phyloP scores from a whole-genome alignment of 2,113 vertebrate species.

The Calidris pygmaea region DNA sequence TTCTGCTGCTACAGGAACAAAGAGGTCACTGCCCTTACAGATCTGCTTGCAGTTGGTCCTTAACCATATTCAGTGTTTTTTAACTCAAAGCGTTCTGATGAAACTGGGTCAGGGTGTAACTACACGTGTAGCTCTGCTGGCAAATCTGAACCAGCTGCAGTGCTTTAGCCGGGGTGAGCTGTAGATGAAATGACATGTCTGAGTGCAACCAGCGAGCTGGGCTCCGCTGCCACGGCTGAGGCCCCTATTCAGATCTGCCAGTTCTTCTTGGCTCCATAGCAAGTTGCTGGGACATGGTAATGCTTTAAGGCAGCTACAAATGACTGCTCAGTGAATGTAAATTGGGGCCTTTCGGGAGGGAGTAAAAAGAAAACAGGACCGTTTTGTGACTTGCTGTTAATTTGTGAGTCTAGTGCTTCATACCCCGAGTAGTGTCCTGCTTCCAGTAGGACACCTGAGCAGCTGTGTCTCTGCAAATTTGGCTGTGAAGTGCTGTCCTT shows the following conservation, averaged over 20 bases:
- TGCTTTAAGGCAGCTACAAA: conserved; percentile 42
- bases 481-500: accelerated
- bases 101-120: conserved; percentile 61
- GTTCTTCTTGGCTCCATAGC: conserved; percentile 45
- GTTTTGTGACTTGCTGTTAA: not conserved
- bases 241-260: conserved; percentile 41
- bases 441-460: not conserved
- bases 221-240: conserved; percentile 6
- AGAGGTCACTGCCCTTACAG: conserved; percentile 41
- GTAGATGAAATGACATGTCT: conserved; percentile 32
- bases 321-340: conserved; percentile 35
- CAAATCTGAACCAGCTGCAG: conserved; percentile 56
- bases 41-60: conserved; percentile 39
- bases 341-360: conserved; percentile 17
- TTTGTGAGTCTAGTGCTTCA: not conserved
- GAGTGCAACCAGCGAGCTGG: not conserved
- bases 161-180: conserved; percentile 7
- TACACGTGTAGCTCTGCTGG: conserved; percentile 27
- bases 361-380: not conserved
- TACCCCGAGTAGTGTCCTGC: not conserved
- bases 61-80: conserved; percentile 31
- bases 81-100: conserved; percentile 45
- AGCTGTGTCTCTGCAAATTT: not conserved
- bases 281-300: conserved; percentile 30
- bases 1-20: conserved; percentile 57